Evolutionary conservation across 2,888 invertebrate genomes (phyloP), one percentile per base, ranked within the genome.

Genomic region (Arge pagana): DNA sequence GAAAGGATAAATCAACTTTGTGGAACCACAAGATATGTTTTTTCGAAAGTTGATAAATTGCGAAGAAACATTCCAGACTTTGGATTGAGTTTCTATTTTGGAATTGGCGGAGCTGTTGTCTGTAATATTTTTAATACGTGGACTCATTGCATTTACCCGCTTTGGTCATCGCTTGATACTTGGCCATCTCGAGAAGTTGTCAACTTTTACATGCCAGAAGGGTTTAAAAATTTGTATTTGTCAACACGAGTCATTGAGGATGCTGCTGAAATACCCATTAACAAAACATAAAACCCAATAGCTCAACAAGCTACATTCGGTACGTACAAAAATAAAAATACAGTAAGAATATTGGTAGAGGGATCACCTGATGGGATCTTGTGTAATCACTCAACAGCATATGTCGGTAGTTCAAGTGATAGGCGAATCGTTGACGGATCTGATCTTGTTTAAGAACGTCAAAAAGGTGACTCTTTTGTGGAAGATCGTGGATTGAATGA

Each of bases 401-500:
- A 59, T 28, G 60, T 57, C 3, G 63, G 62, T n/a, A 51, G 52
- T 11, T 56, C 59, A 2, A 62, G 58, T 55, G 62, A 64, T 37
- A 40, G 59, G 28, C 57, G 62, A 50, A 63, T 66, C 23, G 51
- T 63, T 10, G 64, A 65, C 42, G 43, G 63, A 48, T 48, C 48
- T 23, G 48, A 58, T 30, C 33, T 63, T 23, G 10, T 45, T 4
- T 43, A 28, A 10, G 49, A 53, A 30, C 60, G 57, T 59, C 45
- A 61, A 26, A 39, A 39, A 31, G 56, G 56, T 13, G 61, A 64
- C 18, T 48, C 41, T 21, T 37, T 62, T 13, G 61, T 61, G 57
- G 60, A 60, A 7, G 61, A 64, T 50, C 54, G 59, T 18, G 60
- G 63, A 5, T 60, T 64, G 31, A 53, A 53, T 24, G 56, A 62